Conservation (phyloP, 2,113 vertebrate species). For the Sinocyclocheilus anophthalmus region DNA sequence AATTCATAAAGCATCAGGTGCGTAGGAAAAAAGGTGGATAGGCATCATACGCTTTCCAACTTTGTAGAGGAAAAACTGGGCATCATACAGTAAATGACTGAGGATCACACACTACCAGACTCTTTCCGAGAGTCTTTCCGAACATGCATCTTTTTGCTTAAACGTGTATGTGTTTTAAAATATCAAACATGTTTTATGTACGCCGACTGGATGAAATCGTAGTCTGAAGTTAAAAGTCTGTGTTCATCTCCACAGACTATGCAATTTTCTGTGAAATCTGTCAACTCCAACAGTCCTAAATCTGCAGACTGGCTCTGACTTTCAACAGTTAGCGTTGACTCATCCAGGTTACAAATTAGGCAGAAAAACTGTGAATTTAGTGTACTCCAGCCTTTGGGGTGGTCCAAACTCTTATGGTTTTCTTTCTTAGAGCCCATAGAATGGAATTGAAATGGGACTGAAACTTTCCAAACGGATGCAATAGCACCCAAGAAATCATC, state of each 20-base stretch:
- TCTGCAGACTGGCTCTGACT: background rate
- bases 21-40: no score
- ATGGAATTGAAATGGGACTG: background rate
- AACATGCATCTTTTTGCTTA: background rate
- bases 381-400: no score
- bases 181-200: background rate
- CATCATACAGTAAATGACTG: no score
- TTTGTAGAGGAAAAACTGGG: no score
- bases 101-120: background rate
- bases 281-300: background rate
- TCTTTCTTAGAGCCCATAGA: background rate
- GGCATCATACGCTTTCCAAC: no score
- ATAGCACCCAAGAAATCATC: background rate
- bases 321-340: no score
- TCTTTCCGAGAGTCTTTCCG: no score
- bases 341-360: no score
- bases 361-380: no score
- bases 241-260: background rate
- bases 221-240: background rate
- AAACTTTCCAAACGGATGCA: background rate
- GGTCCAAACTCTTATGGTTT: background rate
- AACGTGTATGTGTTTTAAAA: background rate
- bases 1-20: no score
- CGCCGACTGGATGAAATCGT: background rate
- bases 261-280: background rate